phyloP scores from a whole-genome alignment of 2,797 vertebrate genomes.

The Sebastes ruberrimus region DNA sequence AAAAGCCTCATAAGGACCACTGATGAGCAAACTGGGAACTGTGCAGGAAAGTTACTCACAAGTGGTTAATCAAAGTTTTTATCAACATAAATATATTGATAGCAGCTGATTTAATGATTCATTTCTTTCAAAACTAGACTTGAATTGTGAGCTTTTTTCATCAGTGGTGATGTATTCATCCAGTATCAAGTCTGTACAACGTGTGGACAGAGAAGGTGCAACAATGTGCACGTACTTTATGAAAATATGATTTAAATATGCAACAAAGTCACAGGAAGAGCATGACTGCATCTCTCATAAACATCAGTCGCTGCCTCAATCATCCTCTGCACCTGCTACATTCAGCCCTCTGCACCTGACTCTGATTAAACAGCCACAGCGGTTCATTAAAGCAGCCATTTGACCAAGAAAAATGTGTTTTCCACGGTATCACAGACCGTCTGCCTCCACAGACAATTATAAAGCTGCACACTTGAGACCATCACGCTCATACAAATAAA shows the following conservation, averaged over 20 bases:
- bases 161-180: background rate
- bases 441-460: background rate
- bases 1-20: background rate
- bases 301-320: background rate
- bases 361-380: conserved; percentile 5
- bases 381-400: background rate
- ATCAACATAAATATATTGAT: background rate
- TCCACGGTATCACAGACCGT: background rate
- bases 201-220: background rate
- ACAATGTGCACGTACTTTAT: background rate
- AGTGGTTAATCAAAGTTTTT: background rate
- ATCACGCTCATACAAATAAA: background rate
- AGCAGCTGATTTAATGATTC: background rate
- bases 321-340: conserved; percentile 33
- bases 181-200: background rate
- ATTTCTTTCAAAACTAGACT: background rate
- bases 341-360: conserved; percentile 24
- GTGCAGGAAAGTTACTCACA: background rate
- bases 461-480: background rate
- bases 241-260: background rate
- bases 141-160: background rate
- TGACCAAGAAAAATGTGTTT: background rate
- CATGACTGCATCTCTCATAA: background rate
- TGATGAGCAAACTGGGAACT: background rate
- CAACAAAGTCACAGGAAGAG: background rate